Evolutionary conservation across 2,888 invertebrate species (phyloP).

Genomic region (Mythimna loreyi): DNA sequence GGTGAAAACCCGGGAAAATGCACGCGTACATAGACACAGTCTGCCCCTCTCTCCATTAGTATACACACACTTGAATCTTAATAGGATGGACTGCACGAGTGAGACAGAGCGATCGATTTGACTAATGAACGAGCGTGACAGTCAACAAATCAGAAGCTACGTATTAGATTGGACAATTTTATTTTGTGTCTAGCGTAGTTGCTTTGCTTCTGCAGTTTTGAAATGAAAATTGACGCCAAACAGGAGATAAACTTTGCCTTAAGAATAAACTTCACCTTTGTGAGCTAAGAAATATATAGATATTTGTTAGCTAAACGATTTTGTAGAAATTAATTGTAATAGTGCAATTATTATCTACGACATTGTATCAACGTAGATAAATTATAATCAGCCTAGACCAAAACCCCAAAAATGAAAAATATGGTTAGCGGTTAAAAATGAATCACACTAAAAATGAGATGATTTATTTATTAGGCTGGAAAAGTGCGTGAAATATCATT

Average conservation of each 20-base stretch:
- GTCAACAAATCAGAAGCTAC: not conserved
- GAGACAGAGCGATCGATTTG: conserved; percentile 25
- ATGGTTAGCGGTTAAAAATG: too few relatives aligned
- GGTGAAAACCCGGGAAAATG: not conserved
- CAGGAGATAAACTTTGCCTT: not conserved
- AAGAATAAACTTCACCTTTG: not conserved
- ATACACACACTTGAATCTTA: conserved; percentile 4
- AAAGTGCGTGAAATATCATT: too few relatives aligned
- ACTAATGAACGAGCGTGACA: conserved; percentile 9
- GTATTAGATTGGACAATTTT: not conserved
- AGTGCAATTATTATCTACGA: not conserved
- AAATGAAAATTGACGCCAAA: not conserved
- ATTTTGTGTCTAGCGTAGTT: conserved; percentile 6
- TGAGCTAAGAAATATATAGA: not conserved
- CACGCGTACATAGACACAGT: conserved; percentile 1
- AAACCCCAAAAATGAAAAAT: too few relatives aligned
- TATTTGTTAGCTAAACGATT: too few relatives aligned
- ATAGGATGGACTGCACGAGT: not conserved
- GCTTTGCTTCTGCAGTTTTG: not conserved
- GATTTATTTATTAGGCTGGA: too few relatives aligned
- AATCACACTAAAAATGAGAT: too few relatives aligned
- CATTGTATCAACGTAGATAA: not conserved
- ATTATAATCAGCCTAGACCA: not conserved
- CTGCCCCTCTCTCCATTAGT: not conserved
- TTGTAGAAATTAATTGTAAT: too few relatives aligned